Evolutionary conservation across 2,797 vertebrate species (phyloP).

Genomic region (Hemitrygon akajei): DNA sequence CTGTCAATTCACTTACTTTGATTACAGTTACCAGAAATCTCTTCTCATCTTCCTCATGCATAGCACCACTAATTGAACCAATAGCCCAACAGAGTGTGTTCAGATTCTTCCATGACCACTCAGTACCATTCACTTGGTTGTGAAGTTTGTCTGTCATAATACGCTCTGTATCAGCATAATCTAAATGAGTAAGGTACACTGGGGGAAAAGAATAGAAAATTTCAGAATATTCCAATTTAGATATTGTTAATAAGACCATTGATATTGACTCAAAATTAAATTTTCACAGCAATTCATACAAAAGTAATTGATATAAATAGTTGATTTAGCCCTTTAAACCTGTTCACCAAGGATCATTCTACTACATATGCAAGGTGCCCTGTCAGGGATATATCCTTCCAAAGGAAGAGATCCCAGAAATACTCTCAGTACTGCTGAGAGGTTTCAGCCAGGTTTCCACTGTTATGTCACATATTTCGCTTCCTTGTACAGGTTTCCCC

Average conservation of each 20-base stretch:
- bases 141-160: constrained; percentile 99
- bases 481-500: too few relatives aligned
- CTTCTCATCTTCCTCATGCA: constrained; percentile 98
- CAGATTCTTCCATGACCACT: constrained; percentile 98
- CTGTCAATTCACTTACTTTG: constrained; percentile 64
- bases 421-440: too few relatives aligned
- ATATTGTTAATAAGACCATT: not conserved
- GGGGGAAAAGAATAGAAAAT: constrained; percentile 42
- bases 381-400: too few relatives aligned
- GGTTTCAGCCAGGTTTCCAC: too few relatives aligned
- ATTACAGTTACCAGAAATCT: constrained; percentile 96
- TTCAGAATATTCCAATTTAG: not conserved
- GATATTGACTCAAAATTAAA: not conserved
- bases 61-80: constrained; percentile 94
- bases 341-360: too few relatives aligned
- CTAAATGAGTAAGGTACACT: constrained; percentile 96
- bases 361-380: too few relatives aligned
- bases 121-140: constrained; percentile 93
- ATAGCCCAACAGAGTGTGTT: constrained; percentile 97
- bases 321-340: not conserved
- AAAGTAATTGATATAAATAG: not conserved
- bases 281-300: not conserved
- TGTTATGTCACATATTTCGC: too few relatives aligned
- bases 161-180: constrained; percentile 92
- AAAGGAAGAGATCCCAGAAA: too few relatives aligned